These are phyloP conservation scores for Rana temporaria DNA, from an alignment of 2,113 vertebrate genomes.

Conservation along the genomic window DNA sequence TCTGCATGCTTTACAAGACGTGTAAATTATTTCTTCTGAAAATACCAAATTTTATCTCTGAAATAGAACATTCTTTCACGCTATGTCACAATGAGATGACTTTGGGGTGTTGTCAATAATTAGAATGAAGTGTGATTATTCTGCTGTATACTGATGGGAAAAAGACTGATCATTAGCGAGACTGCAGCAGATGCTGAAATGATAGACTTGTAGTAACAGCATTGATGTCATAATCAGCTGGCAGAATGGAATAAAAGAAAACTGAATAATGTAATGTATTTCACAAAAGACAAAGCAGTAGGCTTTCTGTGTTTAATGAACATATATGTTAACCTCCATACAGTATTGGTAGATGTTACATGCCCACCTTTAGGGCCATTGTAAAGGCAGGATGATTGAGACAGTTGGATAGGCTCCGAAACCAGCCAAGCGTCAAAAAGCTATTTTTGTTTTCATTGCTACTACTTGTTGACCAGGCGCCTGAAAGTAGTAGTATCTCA, in stretches of 20 bases:
- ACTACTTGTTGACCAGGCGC: no score
- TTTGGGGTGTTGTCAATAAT: slow-evolving; percentile 52
- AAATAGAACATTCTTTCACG: slow-evolving; percentile 48
- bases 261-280: slow-evolving; percentile 33
- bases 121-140: slow-evolving; percentile 53
- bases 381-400: no score
- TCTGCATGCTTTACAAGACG: slow-evolving; percentile 25
- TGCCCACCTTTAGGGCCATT: no score
- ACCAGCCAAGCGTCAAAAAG: no score
- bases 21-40: slow-evolving; percentile 32
- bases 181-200: slow-evolving; percentile 50
- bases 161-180: slow-evolving; percentile 40
- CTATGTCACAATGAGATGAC: slow-evolving; percentile 47
- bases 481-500: no score
- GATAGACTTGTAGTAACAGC: slow-evolving; percentile 31
- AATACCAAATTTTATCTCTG: slow-evolving; percentile 43
- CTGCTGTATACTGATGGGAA: slow-evolving; percentile 31
- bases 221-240: slow-evolving; percentile 49
- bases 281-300: slow-evolving; percentile 1
- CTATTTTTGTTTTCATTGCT: no score
- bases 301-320: neutral
- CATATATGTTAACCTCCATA: neutral
- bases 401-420: no score
- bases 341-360: no score
- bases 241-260: slow-evolving; percentile 11